Evolutionary conservation across 1,140 invertebrate species (phyloP).

Genomic region (Calephelis nemesis): DNA sequence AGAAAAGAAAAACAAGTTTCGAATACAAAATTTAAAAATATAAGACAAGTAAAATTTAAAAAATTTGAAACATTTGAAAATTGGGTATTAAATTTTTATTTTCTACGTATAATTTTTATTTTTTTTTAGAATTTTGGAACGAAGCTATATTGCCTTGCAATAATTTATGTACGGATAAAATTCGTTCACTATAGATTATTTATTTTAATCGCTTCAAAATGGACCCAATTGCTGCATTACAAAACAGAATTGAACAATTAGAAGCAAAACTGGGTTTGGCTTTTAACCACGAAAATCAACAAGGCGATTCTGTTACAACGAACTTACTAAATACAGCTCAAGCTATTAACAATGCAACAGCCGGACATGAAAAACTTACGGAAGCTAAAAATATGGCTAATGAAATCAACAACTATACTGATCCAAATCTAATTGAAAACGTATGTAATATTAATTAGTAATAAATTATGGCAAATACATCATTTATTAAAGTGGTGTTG

Average conservation of each 20-base stretch:
- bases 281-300: conserved; percentile 51
- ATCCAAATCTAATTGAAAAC: conserved; percentile 72
- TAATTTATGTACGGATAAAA: too few relatives aligned
- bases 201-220: conserved; percentile 44
- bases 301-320: conserved; percentile 61
- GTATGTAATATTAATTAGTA: conserved; percentile 40
- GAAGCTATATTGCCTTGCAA: too few relatives aligned
- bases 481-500: too few relatives aligned
- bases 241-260: conserved; percentile 74
- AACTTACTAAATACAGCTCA: conserved; percentile 69
- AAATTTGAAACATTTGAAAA: too few relatives aligned
- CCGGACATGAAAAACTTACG: conserved; percentile 65
- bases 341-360: conserved; percentile 65
- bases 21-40: too few relatives aligned
- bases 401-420: conserved; percentile 76
- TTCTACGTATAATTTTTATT: too few relatives aligned
- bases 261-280: conserved; percentile 73
- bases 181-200: neutral
- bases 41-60: too few relatives aligned
- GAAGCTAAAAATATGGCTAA: conserved; percentile 64
- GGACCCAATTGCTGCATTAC: conserved; percentile 72
- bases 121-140: too few relatives aligned
- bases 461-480: neutral
- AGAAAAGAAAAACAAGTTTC: too few relatives aligned
- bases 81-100: too few relatives aligned